These are phyloP conservation scores for Resseliella maxima DNA, from an alignment of 2,888 invertebrate species.

Conservation along the genomic window DNA sequence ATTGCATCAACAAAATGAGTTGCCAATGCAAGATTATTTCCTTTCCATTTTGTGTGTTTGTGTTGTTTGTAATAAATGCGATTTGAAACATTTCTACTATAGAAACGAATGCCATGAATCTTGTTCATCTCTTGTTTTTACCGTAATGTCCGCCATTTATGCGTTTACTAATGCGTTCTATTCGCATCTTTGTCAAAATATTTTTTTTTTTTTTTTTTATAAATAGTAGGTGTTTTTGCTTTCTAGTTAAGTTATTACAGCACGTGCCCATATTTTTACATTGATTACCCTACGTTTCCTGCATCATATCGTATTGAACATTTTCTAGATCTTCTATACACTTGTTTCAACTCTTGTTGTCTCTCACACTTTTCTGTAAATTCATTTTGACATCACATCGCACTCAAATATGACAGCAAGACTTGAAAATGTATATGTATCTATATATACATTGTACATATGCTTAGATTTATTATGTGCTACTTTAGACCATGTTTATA, in stretches of 20 bases:
- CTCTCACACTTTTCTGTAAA: background rate
- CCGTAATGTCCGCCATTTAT: background rate
- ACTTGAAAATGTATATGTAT: background rate
- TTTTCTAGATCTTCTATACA: background rate
- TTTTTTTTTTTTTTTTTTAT: too few species aligned
- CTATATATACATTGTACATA: background rate
- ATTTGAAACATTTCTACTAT: background rate
- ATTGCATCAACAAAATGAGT: background rate
- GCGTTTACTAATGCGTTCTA: background rate
- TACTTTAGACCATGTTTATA: background rate
- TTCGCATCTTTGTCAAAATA: background rate
- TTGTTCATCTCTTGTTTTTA: background rate
- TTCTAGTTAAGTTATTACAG: background rate
- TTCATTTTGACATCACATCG: constrained; percentile 1
- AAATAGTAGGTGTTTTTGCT: background rate
- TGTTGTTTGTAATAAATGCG: background rate
- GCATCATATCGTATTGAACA: background rate
- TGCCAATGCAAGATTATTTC: too few species aligned
- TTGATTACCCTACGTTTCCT: background rate
- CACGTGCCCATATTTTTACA: background rate
- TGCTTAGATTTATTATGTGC: constrained; percentile 33
- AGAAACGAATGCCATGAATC: background rate
- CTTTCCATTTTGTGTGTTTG: background rate
- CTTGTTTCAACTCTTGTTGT: background rate
- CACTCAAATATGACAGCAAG: background rate